Percentiles rank a stretch among this genome's conserved stretches.
Evolutionary conservation across 1,140 invertebrate species (phyloP).

Genomic region (Bicyclus anynana): DNA sequence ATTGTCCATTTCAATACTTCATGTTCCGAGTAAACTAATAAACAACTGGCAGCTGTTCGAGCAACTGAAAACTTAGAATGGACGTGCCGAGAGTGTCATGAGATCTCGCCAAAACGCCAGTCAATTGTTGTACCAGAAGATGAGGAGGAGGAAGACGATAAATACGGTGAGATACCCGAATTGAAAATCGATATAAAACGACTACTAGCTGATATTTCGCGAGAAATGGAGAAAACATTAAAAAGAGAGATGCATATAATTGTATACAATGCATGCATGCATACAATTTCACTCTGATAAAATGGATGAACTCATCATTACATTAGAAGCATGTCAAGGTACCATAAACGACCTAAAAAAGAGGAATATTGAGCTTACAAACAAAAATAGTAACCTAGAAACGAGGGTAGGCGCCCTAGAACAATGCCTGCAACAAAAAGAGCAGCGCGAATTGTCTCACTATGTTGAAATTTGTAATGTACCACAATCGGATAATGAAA

Average conservation of each 20-base stretch:
- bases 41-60: too few relatives aligned
- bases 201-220: neutral
- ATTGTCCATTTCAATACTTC: neutral
- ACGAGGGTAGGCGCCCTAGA: constrained; percentile 8
- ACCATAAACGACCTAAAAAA: constrained; percentile 2
- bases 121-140: too few relatives aligned
- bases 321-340: neutral
- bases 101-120: neutral
- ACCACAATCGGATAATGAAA: neutral
- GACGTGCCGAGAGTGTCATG: neutral
- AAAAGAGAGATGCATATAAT: constrained; percentile 9
- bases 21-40: neutral
- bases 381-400: constrained; percentile 9
- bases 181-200: neutral
- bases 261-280: neutral
- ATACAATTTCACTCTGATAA: constrained; percentile 10
- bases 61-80: constrained; percentile 3
- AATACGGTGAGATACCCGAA: neutral
- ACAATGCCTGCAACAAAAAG: constrained; percentile 10
- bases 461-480: constrained; percentile 7
- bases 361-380: constrained; percentile 6
- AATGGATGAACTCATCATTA: neutral
- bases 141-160: constrained; percentile 3
- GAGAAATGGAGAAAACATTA: constrained; percentile 10
- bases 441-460: constrained; percentile 1